Evolutionary conservation across 2,797 vertebrate genomes (phyloP), one percentile per base, ranked within the genome.

Genomic region (Premnoplex brunnescens): DNA sequence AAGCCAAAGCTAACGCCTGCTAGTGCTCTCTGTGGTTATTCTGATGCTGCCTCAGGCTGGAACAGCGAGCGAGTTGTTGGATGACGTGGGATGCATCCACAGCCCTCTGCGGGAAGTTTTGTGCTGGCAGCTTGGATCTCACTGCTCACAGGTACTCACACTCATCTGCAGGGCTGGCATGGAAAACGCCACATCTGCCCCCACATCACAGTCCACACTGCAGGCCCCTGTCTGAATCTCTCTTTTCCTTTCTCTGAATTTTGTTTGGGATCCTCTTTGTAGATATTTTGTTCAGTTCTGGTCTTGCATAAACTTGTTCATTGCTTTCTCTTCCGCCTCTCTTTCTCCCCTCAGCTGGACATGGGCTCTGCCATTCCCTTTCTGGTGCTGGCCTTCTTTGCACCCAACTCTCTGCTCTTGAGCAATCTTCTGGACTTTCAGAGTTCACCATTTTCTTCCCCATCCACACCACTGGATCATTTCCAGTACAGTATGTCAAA

Each of bases 191-290:
- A 7, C 56, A 4, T 36, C 43, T 60, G 4, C 74, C 81, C 28
- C 27, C 51, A 7, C 43, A 10, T 1, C 56, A 4, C 24, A 0
- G 32, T 1, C 36, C 76, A 3, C 12, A 18, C 11, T 0, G 5
- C 66, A 23, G 39, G 28, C 4, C 21, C 39, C 36, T 3, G 22
- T 3, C 28, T 4, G 7, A 32, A 14, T 3, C 63, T 15, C 54
- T 15, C 0, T 52, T 46, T 32, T 24, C 1, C 18, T 54, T 27
- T 9, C 71, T 32, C 27, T 8, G 41, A 14, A 34, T 44, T 63
- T 52, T 41, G 18, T 9, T 52, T 14, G 27, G 43, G 12, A 39
- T 49, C 52, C 6, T 37, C 44, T 37, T 51, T 8, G n/a, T 3
- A 27, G 46, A 5, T 30, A 0, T 49, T 37, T 54, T 14, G 43